phyloP scores from a whole-genome alignment of 2,797 vertebrate species.

The Novumbra hubbsi region DNA sequence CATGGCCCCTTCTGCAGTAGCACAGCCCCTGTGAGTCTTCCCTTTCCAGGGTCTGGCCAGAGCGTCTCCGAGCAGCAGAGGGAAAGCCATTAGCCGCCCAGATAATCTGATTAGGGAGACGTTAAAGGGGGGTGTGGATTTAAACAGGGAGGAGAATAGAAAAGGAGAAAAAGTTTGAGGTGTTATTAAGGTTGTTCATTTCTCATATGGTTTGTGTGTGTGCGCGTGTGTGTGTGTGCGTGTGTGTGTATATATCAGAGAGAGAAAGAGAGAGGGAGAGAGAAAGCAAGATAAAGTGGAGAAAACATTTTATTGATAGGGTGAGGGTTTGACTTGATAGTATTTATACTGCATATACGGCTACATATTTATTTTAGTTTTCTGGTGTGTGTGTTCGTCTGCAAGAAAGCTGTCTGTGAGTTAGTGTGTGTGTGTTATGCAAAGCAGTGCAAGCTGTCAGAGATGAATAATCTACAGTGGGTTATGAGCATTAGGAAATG shows the following conservation, averaged over 20 bases:
- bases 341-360: neutral
- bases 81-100: constrained; percentile 80
- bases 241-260: constrained; percentile 17
- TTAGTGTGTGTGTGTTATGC: constrained; percentile 43
- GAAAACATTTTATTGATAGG: neutral
- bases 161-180: constrained; percentile 75
- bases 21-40: constrained; percentile 63
- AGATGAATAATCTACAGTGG: constrained; percentile 74
- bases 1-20: constrained; percentile 63
- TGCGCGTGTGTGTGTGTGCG: constrained; percentile 28
- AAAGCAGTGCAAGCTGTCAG: constrained; percentile 67
- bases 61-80: constrained; percentile 94
- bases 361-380: constrained; percentile 21
- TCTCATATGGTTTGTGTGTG: constrained; percentile 51
- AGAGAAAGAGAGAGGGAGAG: neutral
- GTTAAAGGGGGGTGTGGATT: constrained; percentile 82
- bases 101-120: constrained; percentile 83
- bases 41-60: constrained; percentile 91
- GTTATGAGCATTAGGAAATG: constrained; percentile 77
- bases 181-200: constrained; percentile 82
- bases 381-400: constrained; percentile 37
- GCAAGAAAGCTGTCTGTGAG: neutral
- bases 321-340: neutral
- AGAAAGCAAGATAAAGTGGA: neutral
- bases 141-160: constrained; percentile 71